These are phyloP conservation scores for Carcina quercana DNA, from an alignment of 2,888 invertebrate species.

Conservation along the genomic window DNA sequence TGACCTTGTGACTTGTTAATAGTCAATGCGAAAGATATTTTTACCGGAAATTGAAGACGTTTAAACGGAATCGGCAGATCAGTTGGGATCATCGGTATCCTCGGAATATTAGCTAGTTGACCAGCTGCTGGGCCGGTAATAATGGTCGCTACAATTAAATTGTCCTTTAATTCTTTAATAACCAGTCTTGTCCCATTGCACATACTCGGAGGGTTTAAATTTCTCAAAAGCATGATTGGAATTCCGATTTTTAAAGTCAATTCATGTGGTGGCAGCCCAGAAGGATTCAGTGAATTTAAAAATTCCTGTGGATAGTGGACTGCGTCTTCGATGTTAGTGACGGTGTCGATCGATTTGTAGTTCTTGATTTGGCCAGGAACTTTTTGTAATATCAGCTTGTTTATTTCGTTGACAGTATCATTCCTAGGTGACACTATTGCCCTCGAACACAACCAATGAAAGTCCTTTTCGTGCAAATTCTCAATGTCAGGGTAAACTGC, in stretches of 20 bases:
- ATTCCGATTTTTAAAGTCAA: constrained; percentile 14
- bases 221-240: constrained; percentile 13
- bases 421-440: too few relatives aligned
- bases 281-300: constrained; percentile 14
- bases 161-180: constrained; percentile 11
- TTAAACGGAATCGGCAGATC: constrained; percentile 7
- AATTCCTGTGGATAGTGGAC: constrained; percentile 14
- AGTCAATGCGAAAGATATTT: constrained; percentile 10
- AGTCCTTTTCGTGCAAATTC: too few relatives aligned
- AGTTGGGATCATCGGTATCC: constrained; percentile 7
- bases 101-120: constrained; percentile 5
- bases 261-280: constrained; percentile 12
- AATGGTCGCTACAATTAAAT: constrained; percentile 1
- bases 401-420: too few relatives aligned
- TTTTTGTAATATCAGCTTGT: too few relatives aligned
- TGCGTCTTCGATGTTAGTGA: constrained; percentile 11
- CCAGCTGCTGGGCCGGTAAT: constrained; percentile 4
- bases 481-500: too few relatives aligned
- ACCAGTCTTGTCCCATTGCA: constrained; percentile 14
- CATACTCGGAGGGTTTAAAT: constrained; percentile 13
- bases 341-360: constrained; percentile 12
- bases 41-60: constrained; percentile 7
- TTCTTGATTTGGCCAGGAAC: constrained; percentile 7
- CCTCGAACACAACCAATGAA: too few relatives aligned
- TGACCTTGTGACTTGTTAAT: constrained; percentile 12